Evolutionary conservation across 2,888 invertebrate species (phyloP).

Genomic region (Scaptomyza parva): DNA sequence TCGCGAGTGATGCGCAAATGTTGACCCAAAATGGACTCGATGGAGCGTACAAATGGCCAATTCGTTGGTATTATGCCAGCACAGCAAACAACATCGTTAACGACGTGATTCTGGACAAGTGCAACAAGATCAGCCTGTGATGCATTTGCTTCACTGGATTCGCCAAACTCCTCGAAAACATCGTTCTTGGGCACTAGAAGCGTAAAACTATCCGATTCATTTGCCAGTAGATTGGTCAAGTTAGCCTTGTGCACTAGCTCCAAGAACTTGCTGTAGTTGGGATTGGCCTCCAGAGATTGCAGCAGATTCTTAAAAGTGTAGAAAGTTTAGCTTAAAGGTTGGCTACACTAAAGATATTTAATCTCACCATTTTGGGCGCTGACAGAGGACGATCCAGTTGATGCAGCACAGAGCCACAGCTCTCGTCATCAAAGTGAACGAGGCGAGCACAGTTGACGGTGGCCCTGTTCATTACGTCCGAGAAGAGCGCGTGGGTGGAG

Average conservation of each 20-base stretch:
- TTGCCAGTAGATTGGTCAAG: slow-evolving; percentile 80
- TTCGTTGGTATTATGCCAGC: slow-evolving; percentile 84
- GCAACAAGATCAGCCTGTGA: slow-evolving; percentile 71
- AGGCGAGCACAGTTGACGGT: slow-evolving; percentile 89
- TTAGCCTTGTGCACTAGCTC: slow-evolving; percentile 82
- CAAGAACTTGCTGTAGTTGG: slow-evolving; percentile 84
- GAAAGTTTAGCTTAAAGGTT: neutral
- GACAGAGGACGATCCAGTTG: slow-evolving; percentile 87
- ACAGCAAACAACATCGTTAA: slow-evolving; percentile 84
- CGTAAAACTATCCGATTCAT: slow-evolving; percentile 81
- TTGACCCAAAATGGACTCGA: slow-evolving; percentile 82
- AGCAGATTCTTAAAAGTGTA: slow-evolving; percentile 74
- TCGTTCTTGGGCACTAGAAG: slow-evolving; percentile 84
- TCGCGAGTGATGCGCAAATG: slow-evolving; percentile 84
- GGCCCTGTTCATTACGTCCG: slow-evolving; percentile 87
- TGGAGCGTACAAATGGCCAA: slow-evolving; percentile 85
- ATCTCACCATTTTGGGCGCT: slow-evolving; percentile 80
- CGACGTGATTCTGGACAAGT: slow-evolving; percentile 83
- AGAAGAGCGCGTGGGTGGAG: slow-evolving; percentile 86
- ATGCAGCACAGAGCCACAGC: slow-evolving; percentile 89
- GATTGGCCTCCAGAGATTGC: slow-evolving; percentile 80
- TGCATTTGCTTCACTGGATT: slow-evolving; percentile 70
- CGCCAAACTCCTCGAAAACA: slow-evolving; percentile 82
- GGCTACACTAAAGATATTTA: neutral
- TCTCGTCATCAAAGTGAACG: slow-evolving; percentile 87